Evolutionary conservation across 2,113 vertebrate species (phyloP).

Genomic region (Drymodes brunneopygia): DNA sequence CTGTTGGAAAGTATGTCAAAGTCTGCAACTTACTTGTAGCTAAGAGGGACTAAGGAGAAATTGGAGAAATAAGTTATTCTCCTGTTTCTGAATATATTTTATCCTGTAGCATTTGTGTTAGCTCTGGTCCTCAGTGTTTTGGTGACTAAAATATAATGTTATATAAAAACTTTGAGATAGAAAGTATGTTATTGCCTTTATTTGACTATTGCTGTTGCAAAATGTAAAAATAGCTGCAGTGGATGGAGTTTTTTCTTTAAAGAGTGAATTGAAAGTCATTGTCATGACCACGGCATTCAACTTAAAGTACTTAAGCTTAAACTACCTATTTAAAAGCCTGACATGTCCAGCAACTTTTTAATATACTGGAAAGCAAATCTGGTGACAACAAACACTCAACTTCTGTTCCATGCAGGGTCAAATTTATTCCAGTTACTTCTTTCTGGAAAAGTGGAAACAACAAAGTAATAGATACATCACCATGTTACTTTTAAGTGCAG

Average conservation of each 20-base stretch:
- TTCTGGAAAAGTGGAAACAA: background rate
- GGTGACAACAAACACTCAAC: background rate
- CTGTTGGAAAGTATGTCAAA: background rate
- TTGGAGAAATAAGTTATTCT: background rate
- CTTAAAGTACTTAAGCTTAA: background rate
- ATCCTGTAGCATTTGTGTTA: conserved; percentile 4
- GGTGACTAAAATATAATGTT: background rate
- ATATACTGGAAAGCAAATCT: background rate
- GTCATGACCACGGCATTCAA: background rate
- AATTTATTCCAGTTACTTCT: background rate
- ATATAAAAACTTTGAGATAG: background rate
- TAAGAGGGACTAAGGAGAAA: background rate
- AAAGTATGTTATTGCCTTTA: background rate
- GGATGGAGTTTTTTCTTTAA: background rate
- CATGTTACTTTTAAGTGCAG: fast-evolving
- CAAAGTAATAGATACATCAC: background rate
- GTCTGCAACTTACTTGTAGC: background rate
- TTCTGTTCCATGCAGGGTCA: background rate
- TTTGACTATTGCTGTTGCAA: background rate
- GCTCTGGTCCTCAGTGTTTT: conserved; percentile 43
- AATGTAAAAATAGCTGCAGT: background rate
- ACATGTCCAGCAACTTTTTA: background rate
- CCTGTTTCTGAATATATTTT: background rate
- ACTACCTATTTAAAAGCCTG: background rate
- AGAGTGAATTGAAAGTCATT: background rate